A percentile compares a stretch with the other conserved stretches of the same genome.
Evolutionary conservation across 2,113 vertebrate species (phyloP).

Genomic region (Equus quagga): DNA sequence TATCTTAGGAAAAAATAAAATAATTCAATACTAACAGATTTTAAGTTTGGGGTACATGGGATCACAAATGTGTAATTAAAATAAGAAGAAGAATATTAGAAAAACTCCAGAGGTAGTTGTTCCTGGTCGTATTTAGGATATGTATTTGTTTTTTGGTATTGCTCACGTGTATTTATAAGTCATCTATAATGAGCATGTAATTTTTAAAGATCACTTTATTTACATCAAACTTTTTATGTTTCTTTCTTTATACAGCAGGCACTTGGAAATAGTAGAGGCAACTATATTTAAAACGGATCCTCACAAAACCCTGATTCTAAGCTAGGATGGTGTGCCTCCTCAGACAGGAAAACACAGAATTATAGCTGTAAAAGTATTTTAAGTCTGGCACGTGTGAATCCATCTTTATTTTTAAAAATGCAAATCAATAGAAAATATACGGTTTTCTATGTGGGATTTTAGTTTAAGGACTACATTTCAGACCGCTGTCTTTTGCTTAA

Average conservation of each 20-base stretch:
- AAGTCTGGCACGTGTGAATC: background rate
- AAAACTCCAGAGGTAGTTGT: background rate
- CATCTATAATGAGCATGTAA: background rate
- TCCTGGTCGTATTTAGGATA: background rate
- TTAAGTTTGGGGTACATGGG: background rate
- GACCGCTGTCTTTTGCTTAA: background rate
- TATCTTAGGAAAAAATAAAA: background rate
- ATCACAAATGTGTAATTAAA: background rate
- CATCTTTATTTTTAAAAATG: background rate
- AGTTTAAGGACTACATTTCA: conserved; percentile 4
- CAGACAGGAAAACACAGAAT: background rate
- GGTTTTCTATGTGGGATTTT: background rate
- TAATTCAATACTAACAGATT: background rate
- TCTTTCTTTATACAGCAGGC: background rate
- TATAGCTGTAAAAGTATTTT: background rate
- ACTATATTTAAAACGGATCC: background rate
- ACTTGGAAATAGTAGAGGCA: background rate
- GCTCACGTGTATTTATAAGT: background rate
- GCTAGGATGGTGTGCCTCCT: background rate
- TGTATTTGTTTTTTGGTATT: background rate
- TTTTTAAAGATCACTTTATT: conserved; percentile 38
- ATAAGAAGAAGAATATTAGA: background rate
- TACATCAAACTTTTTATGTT: background rate
- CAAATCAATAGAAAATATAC: conserved; percentile 10
- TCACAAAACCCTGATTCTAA: background rate